These are phyloP conservation scores for Silurus aristotelis DNA, from an alignment of 2,797 vertebrate species.

Conservation along the genomic window DNA sequence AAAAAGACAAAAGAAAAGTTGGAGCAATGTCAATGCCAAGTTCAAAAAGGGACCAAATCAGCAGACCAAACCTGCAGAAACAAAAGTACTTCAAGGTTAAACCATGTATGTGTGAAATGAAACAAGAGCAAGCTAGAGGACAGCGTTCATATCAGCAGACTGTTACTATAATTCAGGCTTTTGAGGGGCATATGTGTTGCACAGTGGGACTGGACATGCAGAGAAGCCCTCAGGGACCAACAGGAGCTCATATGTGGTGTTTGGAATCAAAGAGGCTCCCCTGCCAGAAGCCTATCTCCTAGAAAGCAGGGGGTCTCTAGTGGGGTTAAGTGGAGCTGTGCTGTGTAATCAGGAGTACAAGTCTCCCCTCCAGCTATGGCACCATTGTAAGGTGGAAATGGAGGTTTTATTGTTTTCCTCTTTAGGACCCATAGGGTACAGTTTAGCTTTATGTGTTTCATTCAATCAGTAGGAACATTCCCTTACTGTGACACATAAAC, in stretches of 20 bases:
- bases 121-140: slow-evolving; percentile 20
- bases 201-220: slow-evolving; percentile 75
- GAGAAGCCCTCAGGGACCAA: slow-evolving; percentile 70
- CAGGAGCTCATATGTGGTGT: slow-evolving; percentile 64
- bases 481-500: not conserved
- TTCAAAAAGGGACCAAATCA: slow-evolving; percentile 24
- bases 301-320: slow-evolving; percentile 75
- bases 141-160: slow-evolving; percentile 31
- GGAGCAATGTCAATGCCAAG: not conserved
- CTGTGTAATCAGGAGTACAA: slow-evolving; percentile 61
- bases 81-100: slow-evolving; percentile 44
- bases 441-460: slow-evolving; percentile 35
- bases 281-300: slow-evolving; percentile 76
- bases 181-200: slow-evolving; percentile 70
- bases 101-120: slow-evolving; percentile 44
- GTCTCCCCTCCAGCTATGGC: slow-evolving; percentile 74
- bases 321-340: slow-evolving; percentile 78
- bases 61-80: not conserved
- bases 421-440: slow-evolving; percentile 35
- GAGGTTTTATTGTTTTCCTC: slow-evolving; percentile 70
- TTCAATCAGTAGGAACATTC: slow-evolving; percentile 8
- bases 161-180: slow-evolving; percentile 48
- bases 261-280: slow-evolving; percentile 72
- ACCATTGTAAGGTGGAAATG: slow-evolving; percentile 73
- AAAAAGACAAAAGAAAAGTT: not conserved